A percentile compares a stretch with the other conserved stretches of the same genome.
These are phyloP conservation scores for Seladonia tumulorum DNA, from an alignment of 2,888 invertebrate species.

Conservation along the genomic window DNA sequence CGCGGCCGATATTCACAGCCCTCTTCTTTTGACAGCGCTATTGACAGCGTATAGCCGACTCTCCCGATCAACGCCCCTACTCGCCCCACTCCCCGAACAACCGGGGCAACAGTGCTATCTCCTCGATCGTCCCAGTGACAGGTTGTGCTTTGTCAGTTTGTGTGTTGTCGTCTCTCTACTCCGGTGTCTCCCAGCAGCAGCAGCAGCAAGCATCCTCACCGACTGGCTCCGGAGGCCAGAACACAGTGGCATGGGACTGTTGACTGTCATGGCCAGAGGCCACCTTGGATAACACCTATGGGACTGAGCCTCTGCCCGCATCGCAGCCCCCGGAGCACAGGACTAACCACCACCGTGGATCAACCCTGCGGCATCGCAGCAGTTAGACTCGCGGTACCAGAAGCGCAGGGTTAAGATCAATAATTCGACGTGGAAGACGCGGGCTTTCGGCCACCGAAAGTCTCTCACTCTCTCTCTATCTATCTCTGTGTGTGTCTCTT, in stretches of 20 bases:
- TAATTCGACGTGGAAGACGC: conserved; percentile 59
- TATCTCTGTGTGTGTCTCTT: too few relatives aligned
- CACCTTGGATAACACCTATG: background rate
- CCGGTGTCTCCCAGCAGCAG: background rate
- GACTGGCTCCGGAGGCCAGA: background rate
- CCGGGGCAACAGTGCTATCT: background rate
- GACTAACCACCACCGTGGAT: background rate
- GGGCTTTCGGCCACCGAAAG: conserved; percentile 44
- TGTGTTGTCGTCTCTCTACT: conserved; percentile 1
- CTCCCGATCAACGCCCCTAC: background rate
- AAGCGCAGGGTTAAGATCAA: conserved; percentile 61
- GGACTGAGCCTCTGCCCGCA: background rate
- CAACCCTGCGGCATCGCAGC: conserved; percentile 29
- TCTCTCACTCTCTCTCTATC: background rate
- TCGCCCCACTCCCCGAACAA: background rate
- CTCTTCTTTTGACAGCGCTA: conserved; percentile 4
- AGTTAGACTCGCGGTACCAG: conserved; percentile 54
- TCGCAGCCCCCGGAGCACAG: background rate
- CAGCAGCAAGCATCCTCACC: background rate
- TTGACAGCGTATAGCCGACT: conserved; percentile 1
- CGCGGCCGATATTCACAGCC: background rate
- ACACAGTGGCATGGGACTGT: conserved; percentile 10
- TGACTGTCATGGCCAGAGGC: background rate
- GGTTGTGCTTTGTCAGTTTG: background rate
- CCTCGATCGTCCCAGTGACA: background rate